phyloP scores from a whole-genome alignment of 2,888 invertebrate genomes.

The Drosophila helvetica region DNA sequence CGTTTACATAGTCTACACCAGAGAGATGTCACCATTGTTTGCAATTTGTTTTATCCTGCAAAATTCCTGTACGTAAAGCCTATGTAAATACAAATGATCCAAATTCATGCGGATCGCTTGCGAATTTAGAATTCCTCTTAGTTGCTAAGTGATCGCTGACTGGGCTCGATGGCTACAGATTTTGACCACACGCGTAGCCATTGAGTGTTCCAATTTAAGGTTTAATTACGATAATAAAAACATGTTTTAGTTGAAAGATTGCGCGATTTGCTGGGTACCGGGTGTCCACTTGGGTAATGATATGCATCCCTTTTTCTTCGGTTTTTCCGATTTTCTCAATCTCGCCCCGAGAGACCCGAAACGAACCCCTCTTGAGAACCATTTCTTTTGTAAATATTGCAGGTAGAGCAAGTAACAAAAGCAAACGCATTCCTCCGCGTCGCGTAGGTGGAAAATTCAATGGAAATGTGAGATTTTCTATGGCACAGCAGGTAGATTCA shows the following conservation, averaged over 20 bases:
- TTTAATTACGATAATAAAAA: slow-evolving; percentile 45
- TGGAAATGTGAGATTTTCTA: slow-evolving; percentile 56
- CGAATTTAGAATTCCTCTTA: slow-evolving; percentile 53
- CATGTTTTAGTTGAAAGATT: slow-evolving; percentile 39
- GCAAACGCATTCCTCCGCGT: slow-evolving; percentile 19
- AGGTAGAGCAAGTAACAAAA: slow-evolving; percentile 51
- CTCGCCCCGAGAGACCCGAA: background rate
- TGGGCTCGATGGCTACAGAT: slow-evolving; percentile 35
- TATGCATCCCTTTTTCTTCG: slow-evolving; percentile 19
- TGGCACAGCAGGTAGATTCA: slow-evolving; percentile 59
- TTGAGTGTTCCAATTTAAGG: slow-evolving; percentile 36
- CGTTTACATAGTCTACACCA: slow-evolving; percentile 40
- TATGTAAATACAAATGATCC: slow-evolving; percentile 34
- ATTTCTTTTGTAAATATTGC: slow-evolving; percentile 41
- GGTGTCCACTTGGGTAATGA: background rate
- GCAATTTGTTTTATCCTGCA: slow-evolving; percentile 66
- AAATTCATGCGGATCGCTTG: slow-evolving; percentile 37
- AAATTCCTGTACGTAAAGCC: slow-evolving; percentile 56
- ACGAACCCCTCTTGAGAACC: slow-evolving; percentile 24
- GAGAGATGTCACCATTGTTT: slow-evolving; percentile 33
- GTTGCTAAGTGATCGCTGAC: slow-evolving; percentile 54
- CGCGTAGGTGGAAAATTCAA: slow-evolving; percentile 50
- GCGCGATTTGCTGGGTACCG: background rate
- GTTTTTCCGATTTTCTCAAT: slow-evolving; percentile 4
- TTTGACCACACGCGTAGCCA: slow-evolving; percentile 40